Base-by-base conservation (phyloP, 2,888 invertebrate genomes). In the Drosophila setosimentum region DNA sequence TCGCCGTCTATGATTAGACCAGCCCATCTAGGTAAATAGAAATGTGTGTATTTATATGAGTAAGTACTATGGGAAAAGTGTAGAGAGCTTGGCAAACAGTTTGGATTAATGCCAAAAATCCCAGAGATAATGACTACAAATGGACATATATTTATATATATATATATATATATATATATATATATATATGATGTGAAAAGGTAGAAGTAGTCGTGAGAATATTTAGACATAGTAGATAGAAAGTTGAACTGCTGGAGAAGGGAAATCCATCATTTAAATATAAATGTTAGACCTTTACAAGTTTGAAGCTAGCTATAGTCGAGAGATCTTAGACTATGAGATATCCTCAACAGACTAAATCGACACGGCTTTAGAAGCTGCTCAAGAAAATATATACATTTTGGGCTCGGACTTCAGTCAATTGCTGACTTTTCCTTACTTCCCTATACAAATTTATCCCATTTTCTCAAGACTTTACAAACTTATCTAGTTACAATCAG, bases 1-100 rank as follows among this genome's bases (percentile, higher is more conserved):
- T 78, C 30, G 32, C 30, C 53, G 68, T 55, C 68, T 84, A 85
- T 72, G 80, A 73, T 75, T 61, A 69, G 71, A 71, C 67, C 49
- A 64, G 66, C 64, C 67, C 70, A 64, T 65, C 64, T 51, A 54
- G 48, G 68, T 40, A 75, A 78, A 78, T 58, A 75, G 51, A 68
- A 51, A 53, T 58, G n/a, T 65, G 35, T 53, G 45, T 77, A 45
- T 73, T 60, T 73, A 48, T 68, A 68, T 63, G 32, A 35, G 42
- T 27, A 48, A 50, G 49, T 21, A 18, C 4, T 13, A 32, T 54
- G 37, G 30, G 51, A 61, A 59, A 42, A 29, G 16, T 16, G 55
- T 33, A 32, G 21, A 29, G 24, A 50, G 62, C 53, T 40, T 7
- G 18, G 33, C 27, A 57, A 76, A 69, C 51, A 76, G 61, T 27